Base-by-base conservation (phyloP, 1,140 invertebrate genomes). In the Antheraea mylitta region DNA sequence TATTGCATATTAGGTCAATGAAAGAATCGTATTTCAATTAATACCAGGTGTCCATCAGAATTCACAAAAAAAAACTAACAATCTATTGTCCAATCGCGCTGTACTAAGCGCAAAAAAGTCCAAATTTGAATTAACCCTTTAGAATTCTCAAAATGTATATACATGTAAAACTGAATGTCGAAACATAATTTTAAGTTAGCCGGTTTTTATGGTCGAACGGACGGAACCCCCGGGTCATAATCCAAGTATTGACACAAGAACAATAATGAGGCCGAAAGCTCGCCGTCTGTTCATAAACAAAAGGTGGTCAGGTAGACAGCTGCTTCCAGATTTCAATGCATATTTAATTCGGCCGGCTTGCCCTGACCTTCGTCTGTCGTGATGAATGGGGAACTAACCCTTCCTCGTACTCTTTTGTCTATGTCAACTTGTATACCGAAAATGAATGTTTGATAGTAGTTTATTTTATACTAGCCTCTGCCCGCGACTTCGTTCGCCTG, bases 271-370 rank as follows among this genome's bases (percentile, higher is more conserved):
- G 45, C 45, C 45, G 45, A 53, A n/a, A 53, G 45, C 76, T 72
- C 73, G 72, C 72, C 78, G 72, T 75, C 38, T 16, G 45, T 70
- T 67, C 67, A 73, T 70, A 42, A 72, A 76, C 76, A 72, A 81
- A 83, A 85, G 73, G 36, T 69, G 68, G 58, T 69, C 83, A 86
- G 82, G 82, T 86, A 85, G 72, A 75, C 86, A 88, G 86, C 79
- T 88, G 86, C 77, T 64, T 19, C 68, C 59, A 69, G 66, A 78
- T 79, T 73, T 74, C 45, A 66, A 74, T 76, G 69, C 70, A 71
- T 78, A 75, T 77, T 67, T 67, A 63, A 68, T 58, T 36, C 38
- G 58, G 45, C 60, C 48, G 60, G 45, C 16, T 38, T 10, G 18
- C 66, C 22, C 71, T 74, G 75, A 73, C 67, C 67, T 67, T 66